A percentile compares a stretch with the other conserved stretches of the same genome.
Evolutionary conservation across 2,113 vertebrate genomes (phyloP).

Genomic region (Willisornis vidua): DNA sequence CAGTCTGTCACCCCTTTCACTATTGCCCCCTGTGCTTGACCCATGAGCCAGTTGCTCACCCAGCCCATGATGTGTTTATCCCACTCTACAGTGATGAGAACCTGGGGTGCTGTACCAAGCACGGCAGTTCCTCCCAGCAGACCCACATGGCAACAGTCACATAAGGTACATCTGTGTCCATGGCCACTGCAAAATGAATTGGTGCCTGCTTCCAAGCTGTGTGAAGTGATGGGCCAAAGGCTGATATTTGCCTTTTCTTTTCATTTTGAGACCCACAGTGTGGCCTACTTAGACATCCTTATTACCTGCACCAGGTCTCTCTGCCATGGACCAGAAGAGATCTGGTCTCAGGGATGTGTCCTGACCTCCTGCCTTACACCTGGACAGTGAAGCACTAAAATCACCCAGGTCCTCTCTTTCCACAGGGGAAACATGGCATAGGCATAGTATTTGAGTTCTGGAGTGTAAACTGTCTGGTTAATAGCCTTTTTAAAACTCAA

Average conservation of each 20-base stretch:
- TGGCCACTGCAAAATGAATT: too few species aligned
- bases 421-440: background rate
- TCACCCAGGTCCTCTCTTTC: background rate
- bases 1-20: background rate
- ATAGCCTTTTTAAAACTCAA: background rate
- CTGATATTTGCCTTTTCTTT: background rate
- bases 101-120: fast-evolving
- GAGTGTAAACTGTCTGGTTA: background rate
- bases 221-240: background rate
- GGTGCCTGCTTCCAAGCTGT: background rate
- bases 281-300: background rate
- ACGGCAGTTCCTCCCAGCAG: background rate
- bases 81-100: background rate
- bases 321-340: background rate
- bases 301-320: background rate
- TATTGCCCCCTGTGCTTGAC: background rate
- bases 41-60: background rate
- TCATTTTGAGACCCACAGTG: background rate
- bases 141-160: fast-evolving
- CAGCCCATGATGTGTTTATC: background rate
- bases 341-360: background rate
- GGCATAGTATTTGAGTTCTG: background rate
- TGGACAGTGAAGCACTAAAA: background rate
- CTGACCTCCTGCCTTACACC: background rate
- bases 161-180: background rate